These are phyloP conservation scores for Rhagophthalmus giganteus DNA, from an alignment of 2,888 invertebrate species.

Conservation along the genomic window DNA sequence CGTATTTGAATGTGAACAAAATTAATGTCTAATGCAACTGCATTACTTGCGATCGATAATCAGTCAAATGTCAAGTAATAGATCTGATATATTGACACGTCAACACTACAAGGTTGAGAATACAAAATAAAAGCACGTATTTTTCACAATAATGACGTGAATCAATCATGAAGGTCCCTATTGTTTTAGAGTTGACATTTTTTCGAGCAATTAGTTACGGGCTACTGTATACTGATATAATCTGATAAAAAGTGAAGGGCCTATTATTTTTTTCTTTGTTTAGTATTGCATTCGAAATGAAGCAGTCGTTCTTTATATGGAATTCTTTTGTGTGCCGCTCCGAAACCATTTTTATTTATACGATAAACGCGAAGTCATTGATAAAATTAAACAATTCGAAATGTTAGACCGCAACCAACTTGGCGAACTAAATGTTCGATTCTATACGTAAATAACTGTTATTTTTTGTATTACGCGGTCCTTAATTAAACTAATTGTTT, in stretches of 20 bases:
- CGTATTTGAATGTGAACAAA: too few relatives aligned
- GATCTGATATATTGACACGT: conserved; percentile 42
- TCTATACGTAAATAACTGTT: too few relatives aligned
- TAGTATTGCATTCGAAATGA: conserved; percentile 24
- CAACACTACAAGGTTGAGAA: conserved; percentile 38
- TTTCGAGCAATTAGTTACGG: conserved; percentile 42
- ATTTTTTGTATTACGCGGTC: too few relatives aligned
- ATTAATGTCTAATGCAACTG: conserved; percentile 5
- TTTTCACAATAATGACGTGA: conserved; percentile 47
- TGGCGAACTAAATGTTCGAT: too few relatives aligned
- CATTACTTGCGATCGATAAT: conserved; percentile 19
- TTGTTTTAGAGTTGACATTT: conserved; percentile 40
- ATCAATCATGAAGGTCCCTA: conserved; percentile 39
- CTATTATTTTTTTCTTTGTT: conserved; percentile 26
- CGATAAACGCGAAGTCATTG: conserved; percentile 6
- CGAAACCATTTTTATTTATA: conserved; percentile 10
- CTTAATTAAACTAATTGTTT: too few relatives aligned
- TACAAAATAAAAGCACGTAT: conserved; percentile 43
- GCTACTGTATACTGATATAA: conserved; percentile 43
- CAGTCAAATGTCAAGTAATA: conserved; percentile 34
- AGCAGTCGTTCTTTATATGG: conserved; percentile 25
- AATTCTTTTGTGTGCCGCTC: conserved; percentile 27
- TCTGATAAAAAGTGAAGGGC: conserved; percentile 39
- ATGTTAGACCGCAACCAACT: too few relatives aligned
- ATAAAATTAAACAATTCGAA: conserved; percentile 5